Evolutionary conservation across 2,888 invertebrate genomes (phyloP), one percentile per base, ranked within the genome.

Genomic region (Epinotia demarniana): DNA sequence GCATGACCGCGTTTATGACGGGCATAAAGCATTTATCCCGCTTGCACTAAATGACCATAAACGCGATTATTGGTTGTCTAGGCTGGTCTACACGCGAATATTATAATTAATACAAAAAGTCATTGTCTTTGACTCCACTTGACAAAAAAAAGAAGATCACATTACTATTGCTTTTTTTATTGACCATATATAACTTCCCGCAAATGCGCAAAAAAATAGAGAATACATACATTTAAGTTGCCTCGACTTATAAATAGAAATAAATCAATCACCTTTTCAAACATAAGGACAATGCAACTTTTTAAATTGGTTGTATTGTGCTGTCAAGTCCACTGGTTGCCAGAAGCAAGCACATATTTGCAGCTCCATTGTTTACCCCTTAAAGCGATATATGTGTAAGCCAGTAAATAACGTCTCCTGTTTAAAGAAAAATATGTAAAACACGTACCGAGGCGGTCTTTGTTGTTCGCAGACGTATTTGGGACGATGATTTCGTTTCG

Each of bases 401-500:
- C 85, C 85, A 85, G 87, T 86, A 88, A 89, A 89, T 87, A 88
- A 87, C 85, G 82, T 84, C 86, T 87, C 86, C 85, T 87, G 87
- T 87, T 89, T 88, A 89, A 88, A 89, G 85, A 89, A 87, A 88
- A 90, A 90, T 89, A 90, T 90, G 90, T 92, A 87, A 89, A 91
- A 89, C 89, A 89, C 88, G 88, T 87, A 87, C 86, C 83, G 80
- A 81, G 82, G 80, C 82, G 84, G 88, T 89, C 89, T 91, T 92
- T 90, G 90, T 90, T 90, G 87, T 86, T 87, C 86, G 86, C 84
- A 88, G 89, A 90, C 88, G 89, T 89, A 90, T 91, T 89, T 89
- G 87, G 85, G 79, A 87, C 86, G 89, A 89, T 90, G 90, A 91
- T 92, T 92, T 89, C 84, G 84, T 90, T 90, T 87, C 91, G 86